Evolutionary conservation across 1,140 invertebrate genomes (phyloP).

Genomic region (Trichomalopsis sarcophagae): DNA sequence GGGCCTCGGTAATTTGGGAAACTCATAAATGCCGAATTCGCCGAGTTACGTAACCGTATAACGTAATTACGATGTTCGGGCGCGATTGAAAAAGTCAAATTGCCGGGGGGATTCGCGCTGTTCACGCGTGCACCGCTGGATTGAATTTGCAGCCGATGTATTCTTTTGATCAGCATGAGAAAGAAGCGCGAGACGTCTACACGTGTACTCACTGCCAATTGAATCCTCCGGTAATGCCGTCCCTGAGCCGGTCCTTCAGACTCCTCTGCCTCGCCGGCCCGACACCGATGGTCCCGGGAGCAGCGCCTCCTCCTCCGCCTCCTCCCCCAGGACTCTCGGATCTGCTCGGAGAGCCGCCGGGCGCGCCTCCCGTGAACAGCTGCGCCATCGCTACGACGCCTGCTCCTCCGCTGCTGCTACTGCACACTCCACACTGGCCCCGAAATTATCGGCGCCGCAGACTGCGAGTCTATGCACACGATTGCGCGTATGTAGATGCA

Average conservation of each 20-base stretch:
- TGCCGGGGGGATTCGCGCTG: no score
- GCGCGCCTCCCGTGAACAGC: constrained; percentile 64
- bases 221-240: constrained; percentile 84
- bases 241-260: constrained; percentile 82
- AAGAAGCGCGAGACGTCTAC: background rate
- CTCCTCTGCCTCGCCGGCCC: constrained; percentile 70
- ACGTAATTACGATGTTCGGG: no score
- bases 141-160: no score
- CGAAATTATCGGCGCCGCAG: background rate
- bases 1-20: no score
- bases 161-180: background rate
- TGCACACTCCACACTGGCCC: background rate
- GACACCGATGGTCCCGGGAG: constrained; percentile 40
- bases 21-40: no score
- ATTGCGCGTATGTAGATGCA: background rate
- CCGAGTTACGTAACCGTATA: no score
- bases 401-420: background rate
- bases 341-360: constrained; percentile 51
- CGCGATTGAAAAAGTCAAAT: no score
- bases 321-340: constrained; percentile 47
- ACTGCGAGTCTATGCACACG: background rate
- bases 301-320: constrained; percentile 43
- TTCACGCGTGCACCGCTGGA: no score
- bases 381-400: constrained; percentile 61
- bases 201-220: constrained; percentile 83